phyloP scores from a whole-genome alignment of 2,113 vertebrate species.

The Odontophorus gujanensis region DNA sequence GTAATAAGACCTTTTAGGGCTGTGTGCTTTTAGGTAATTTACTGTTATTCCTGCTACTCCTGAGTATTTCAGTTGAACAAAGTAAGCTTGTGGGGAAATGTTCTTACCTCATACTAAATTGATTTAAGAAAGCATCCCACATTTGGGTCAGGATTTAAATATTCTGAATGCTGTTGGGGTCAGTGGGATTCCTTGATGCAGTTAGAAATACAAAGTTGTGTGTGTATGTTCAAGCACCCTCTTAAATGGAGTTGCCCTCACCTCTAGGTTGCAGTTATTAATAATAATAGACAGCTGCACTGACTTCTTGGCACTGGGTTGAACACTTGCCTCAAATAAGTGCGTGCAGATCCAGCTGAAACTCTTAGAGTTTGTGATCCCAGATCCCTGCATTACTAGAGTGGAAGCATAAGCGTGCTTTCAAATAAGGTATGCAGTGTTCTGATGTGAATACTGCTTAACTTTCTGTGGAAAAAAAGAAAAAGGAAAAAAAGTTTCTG shows the following conservation, averaged over 20 bases:
- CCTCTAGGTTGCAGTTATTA: background rate
- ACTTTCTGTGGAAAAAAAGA: background rate
- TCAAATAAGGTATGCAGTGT: background rate
- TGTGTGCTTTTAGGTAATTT: background rate
- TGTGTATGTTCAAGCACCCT: background rate
- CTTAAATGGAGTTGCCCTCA: background rate
- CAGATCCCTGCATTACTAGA: background rate
- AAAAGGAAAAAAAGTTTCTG: background rate
- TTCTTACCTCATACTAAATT: slow-evolving; percentile 13
- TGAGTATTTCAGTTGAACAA: background rate
- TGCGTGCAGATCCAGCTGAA: background rate
- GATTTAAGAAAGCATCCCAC: slow-evolving; percentile 8
- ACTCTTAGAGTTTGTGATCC: background rate
- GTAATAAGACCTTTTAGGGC: background rate
- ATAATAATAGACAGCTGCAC: background rate
- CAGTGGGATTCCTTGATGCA: background rate
- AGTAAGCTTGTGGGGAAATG: background rate
- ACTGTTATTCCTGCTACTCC: background rate
- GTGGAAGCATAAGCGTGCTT: background rate
- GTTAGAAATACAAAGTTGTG: background rate
- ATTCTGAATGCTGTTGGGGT: background rate
- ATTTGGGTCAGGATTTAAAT: background rate
- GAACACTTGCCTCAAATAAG: background rate
- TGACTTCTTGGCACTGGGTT: background rate
- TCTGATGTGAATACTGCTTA: background rate